phyloP scores from a whole-genome alignment of 2,113 vertebrate genomes.

The Dinomys branickii region DNA sequence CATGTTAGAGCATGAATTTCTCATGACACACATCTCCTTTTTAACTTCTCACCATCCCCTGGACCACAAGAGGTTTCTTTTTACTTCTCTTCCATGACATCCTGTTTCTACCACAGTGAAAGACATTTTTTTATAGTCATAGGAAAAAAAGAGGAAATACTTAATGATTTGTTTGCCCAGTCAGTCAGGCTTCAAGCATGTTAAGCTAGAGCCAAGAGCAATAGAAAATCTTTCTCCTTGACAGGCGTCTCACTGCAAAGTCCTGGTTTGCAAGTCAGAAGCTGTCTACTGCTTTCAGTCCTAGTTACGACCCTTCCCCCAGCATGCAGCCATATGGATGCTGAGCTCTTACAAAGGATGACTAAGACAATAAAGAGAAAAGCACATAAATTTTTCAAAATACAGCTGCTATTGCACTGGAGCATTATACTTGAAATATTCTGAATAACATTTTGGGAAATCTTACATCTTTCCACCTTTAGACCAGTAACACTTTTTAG shows the following conservation, averaged over 20 bases:
- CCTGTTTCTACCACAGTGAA: conserved; percentile 8
- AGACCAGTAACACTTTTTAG: background rate
- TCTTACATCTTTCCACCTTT: background rate
- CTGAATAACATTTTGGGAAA: conserved; percentile 51
- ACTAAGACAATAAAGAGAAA: conserved; percentile 19
- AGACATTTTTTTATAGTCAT: background rate
- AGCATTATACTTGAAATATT: conserved; percentile 13
- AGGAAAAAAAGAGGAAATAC: conserved; percentile 13
- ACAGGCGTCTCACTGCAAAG: conserved; percentile 39
- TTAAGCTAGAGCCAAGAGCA: background rate
- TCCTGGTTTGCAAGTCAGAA: conserved; percentile 22
- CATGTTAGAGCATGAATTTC: background rate
- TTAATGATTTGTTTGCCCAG: conserved; percentile 2
- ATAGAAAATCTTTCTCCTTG: background rate
- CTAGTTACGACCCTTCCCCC: background rate
- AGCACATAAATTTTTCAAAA: background rate
- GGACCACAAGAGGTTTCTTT: background rate
- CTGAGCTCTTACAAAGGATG: conserved; percentile 15
- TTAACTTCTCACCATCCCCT: background rate
- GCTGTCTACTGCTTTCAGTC: background rate
- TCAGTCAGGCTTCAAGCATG: background rate
- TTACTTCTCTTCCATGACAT: background rate
- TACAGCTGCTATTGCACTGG: background rate
- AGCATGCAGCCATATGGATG: background rate
- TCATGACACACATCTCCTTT: background rate